Evolutionary conservation across 2,888 invertebrate species (phyloP).

Genomic region (Camponotus fellah): DNA sequence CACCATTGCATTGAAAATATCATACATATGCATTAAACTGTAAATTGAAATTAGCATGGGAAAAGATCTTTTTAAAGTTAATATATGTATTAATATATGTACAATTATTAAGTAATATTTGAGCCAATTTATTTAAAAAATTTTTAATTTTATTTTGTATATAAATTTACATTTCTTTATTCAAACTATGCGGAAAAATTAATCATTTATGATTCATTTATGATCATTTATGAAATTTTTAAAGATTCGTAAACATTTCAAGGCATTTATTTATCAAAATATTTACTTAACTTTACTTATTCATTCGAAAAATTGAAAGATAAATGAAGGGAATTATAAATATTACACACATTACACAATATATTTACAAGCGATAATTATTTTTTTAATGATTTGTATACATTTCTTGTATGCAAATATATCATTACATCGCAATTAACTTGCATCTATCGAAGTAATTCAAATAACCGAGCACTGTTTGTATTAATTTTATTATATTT

Average conservation of each 20-base stretch:
- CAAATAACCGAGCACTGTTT: neutral
- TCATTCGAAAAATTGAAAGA: neutral
- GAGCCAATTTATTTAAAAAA: no score
- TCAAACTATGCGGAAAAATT: neutral
- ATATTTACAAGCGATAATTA: neutral
- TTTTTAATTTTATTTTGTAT: no score
- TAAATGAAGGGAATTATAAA: neutral
- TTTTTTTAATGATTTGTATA: neutral
- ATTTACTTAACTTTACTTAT: neutral
- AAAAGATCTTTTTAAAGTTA: neutral
- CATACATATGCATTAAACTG: neutral
- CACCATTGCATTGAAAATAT: neutral
- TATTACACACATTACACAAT: neutral
- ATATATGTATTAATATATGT: neutral
- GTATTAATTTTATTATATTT: neutral
- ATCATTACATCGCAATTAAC: neutral
- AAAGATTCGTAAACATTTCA: neutral
- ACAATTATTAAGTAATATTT: no score
- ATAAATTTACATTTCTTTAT: neutral
- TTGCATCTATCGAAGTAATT: no score
- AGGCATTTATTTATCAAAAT: neutral
- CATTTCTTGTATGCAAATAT: neutral
- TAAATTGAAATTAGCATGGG: neutral
- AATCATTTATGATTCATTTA: neutral
- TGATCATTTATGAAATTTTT: no score